Evolutionary conservation across 2,113 vertebrate species (phyloP), one percentile per base, ranked within the genome.

Genomic region (Tupaia chinensis): DNA sequence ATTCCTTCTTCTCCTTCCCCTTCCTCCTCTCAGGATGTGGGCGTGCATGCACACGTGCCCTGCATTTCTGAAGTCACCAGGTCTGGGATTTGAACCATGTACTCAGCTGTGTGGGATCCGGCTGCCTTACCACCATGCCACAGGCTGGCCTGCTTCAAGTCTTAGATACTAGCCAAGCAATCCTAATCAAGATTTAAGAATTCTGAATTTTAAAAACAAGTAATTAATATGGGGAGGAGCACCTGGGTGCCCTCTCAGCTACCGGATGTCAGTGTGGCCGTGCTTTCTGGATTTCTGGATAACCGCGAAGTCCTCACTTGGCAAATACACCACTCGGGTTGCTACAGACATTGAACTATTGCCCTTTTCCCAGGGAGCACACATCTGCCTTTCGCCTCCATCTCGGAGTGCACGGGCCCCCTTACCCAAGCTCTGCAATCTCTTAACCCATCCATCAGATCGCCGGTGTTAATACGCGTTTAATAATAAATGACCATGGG

Each of bases 121-220:
- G 5, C 44, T 44, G 44, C 44, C 44, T 44, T 44, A 44, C 44
- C 44, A 44, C 44, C 44, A 44, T 44, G 44, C 44, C 44, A 44
- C 44, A 44, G 44, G 44, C 44, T 44, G 44, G 44, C 44, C 44
- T 44, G 44, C 44, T 44, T 4, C 44, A 83, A 84, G 29, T 85
- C 66, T 80, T 74, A 88, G 44, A 29, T 72, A 88, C 58, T 84
- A 94, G 34, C n/a, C 73, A 74, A 69, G 19, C 8, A 84, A 68
- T 34, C 9, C 15, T 88, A 15, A n/a, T 91, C 76, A 19, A 88
- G 16, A 79, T 91, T 81, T 88, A 60, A 69, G 74, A 58, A 82
- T 54, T 70, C 27, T 65, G 94, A 32, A 74, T 76, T 81, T 70
- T 58, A 53, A 91, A 91, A 91, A 95, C 14, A 91, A 91, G 61